Evolutionary conservation across 2,888 invertebrate species (phyloP), one percentile per base, ranked within the genome.

Genomic region (Meteorus colon): DNA sequence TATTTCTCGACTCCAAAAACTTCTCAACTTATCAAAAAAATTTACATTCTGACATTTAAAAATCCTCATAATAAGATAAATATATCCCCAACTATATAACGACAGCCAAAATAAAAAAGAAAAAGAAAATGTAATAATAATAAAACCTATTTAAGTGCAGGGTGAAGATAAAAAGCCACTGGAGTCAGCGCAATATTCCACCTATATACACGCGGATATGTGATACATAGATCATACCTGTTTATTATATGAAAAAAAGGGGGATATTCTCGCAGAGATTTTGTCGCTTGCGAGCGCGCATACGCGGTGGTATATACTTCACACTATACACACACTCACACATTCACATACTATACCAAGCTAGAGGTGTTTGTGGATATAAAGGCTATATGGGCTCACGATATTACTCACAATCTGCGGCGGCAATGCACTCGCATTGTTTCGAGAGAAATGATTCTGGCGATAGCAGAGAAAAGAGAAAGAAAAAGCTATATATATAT

Each of bases 321-420:
- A 62, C 62, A 34, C 77, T 69, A 60, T 51, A 75, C 73, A 48
- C 45, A 45, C n/a, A 4, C 48, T n/a, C 55, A 19, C 19, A 55
- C 19, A 24, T 55, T 2, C n/a, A 55, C n/a, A 55, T 19, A 55
- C 19, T 24, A 2, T 55, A 55, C 19, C n/a, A 55, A 24, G 65
- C 65, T 24, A 37, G 37, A 65, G 65, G 65, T 65, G 65, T 65
- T 27, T 41, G 41, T 65, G 41, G 37, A 65, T 65, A 65, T 72
- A 79, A 77, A 78, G 73, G 73, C 73, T 75, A 55, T 55, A 19
- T 19, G 19, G 24, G 31, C 63, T 34, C 34, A 34, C 73, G 81
- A 82, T 82, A 82, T 84, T 82, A 82, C 82, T 83, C 80, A 80
- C 80, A 81, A 82, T 82, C 82, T 80, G 76, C 75, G 77, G 55